phyloP scores from a whole-genome alignment of 2,888 invertebrate species.

The Drepanosiphum platanoidis region DNA sequence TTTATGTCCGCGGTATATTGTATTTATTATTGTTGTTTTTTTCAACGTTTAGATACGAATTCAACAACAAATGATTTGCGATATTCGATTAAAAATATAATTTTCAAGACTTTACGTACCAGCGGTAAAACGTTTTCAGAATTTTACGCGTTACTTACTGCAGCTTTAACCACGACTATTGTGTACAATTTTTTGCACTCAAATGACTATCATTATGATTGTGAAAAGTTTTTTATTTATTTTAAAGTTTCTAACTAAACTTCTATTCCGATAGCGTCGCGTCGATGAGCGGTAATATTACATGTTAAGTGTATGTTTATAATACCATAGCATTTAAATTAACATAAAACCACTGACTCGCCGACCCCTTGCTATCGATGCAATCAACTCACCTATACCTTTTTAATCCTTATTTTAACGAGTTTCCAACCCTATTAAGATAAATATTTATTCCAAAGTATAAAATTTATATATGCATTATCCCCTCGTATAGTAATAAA shows the following conservation, averaged over 20 bases:
- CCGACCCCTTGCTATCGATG: not conserved
- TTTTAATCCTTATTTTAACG: constrained; percentile 18
- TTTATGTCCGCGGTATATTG: no score
- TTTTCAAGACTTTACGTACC: no score
- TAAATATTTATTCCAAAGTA: not conserved
- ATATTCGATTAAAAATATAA: no score
- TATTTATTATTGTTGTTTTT: no score
- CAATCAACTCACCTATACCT: not conserved
- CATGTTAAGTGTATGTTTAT: no score
- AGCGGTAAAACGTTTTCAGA: no score
- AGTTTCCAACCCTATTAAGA: not conserved
- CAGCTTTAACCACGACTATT: no score
- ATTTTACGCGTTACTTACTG: no score
- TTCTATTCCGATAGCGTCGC: not conserved
- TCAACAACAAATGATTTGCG: no score
- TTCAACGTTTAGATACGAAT: no score
- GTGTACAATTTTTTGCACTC: not conserved
- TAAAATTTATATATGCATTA: not conserved
- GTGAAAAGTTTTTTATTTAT: not conserved
- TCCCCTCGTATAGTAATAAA: no score
- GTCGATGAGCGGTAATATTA: not conserved
- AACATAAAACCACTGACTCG: not conserved
- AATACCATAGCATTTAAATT: constrained; percentile 6
- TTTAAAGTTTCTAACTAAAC: not conserved
- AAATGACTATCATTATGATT: not conserved